These are phyloP conservation scores for Marisa cornuarietis DNA, from an alignment of 1,140 invertebrate genomes.

Conservation along the genomic window DNA sequence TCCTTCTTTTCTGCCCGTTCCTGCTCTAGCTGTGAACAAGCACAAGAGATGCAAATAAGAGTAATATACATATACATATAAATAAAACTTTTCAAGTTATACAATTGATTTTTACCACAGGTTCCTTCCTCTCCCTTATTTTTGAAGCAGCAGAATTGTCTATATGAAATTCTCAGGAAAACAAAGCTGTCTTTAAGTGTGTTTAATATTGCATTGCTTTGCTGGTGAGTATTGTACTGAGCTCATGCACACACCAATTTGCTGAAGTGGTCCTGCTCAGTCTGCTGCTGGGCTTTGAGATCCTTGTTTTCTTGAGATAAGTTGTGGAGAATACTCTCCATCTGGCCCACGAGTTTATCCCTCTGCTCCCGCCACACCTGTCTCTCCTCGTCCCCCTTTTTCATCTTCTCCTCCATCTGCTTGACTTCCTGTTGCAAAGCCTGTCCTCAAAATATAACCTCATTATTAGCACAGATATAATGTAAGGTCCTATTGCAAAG, in stretches of 20 bases:
- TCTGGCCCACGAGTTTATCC: slow-evolving; percentile 26
- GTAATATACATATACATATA: too few relatives aligned
- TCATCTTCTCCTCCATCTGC: slow-evolving; percentile 17
- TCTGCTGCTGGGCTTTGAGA: slow-evolving; percentile 13
- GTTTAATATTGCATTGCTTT: too few relatives aligned
- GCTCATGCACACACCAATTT: background rate
- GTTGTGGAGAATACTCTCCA: slow-evolving; percentile 26
- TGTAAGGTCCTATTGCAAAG: too few relatives aligned
- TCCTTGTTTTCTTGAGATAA: slow-evolving; percentile 27
- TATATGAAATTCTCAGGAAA: too few relatives aligned
- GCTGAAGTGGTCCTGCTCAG: background rate
- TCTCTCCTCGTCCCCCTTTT: slow-evolving; percentile 11
- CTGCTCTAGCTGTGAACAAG: slow-evolving; percentile 6
- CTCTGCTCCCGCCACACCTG: slow-evolving; percentile 28
- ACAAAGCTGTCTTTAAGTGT: too few relatives aligned
- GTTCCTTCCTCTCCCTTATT: too few relatives aligned
- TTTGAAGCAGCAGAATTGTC: too few relatives aligned
- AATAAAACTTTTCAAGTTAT: too few relatives aligned
- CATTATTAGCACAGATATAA: too few relatives aligned
- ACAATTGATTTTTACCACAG: too few relatives aligned
- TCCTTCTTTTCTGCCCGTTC: slow-evolving; percentile 17
- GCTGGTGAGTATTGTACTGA: too few relatives aligned
- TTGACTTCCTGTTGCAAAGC: slow-evolving; percentile 2
- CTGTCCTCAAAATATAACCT: background rate
- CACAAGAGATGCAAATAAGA: too few relatives aligned